Conservation (phyloP, 2,113 vertebrate species). For the Hypanus sabinus region DNA sequence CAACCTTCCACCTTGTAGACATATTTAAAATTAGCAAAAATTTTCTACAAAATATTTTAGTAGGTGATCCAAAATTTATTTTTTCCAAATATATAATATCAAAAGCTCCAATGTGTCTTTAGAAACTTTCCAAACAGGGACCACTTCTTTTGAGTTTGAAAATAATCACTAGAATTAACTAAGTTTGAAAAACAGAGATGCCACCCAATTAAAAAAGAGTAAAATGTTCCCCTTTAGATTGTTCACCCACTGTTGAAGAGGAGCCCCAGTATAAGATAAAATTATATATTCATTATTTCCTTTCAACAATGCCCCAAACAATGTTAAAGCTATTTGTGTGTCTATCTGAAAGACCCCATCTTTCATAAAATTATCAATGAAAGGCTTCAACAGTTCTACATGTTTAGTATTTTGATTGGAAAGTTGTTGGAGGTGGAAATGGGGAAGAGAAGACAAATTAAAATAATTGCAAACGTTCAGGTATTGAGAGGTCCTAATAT, state of each 20-base stretch:
- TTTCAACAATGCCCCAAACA: not conserved
- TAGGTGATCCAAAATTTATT: not conserved
- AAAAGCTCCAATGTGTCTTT: not conserved
- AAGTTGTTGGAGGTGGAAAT: not conserved
- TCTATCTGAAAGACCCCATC: too few relatives aligned
- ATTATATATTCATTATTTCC: not conserved
- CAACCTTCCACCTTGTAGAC: not conserved
- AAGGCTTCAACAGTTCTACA: not conserved
- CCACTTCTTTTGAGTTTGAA: not conserved
- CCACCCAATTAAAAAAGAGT: not conserved
- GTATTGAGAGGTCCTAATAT: not conserved
- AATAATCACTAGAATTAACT: not conserved
- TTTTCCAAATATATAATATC: not conserved
- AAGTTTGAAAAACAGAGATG: not conserved
- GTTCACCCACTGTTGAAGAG: not conserved
- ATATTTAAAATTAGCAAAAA: not conserved
- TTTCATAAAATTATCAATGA: not conserved
- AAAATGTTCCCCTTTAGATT: not conserved
- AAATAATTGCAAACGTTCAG: not conserved
- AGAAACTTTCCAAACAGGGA: not conserved
- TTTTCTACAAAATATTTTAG: not conserved
- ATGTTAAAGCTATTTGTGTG: too few relatives aligned
- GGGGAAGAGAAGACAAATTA: not conserved
- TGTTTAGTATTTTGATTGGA: not conserved
- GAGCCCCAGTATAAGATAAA: not conserved